Evolutionary conservation across 2,888 invertebrate species (phyloP), one percentile per base, ranked within the genome.

Genomic region (Cephonodes hylas): DNA sequence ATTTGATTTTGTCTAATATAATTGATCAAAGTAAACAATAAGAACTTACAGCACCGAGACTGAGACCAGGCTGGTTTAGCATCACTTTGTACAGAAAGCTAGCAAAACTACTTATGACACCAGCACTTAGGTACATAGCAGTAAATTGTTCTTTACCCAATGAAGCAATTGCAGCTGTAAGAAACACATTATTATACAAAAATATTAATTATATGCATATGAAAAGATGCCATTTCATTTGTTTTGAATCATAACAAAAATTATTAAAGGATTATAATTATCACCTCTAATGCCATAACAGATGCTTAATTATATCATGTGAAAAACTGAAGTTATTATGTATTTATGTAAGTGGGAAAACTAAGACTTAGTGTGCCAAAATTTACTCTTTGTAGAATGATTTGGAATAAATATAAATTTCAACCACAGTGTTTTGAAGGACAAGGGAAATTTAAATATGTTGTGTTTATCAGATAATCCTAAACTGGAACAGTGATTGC

Each of bases 131-230:
- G 87, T 99, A 99, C 81, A 99, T 93, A 0, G 96, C 98, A 68
- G 97, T 83, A 86, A 99, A 98, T 86, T 99, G 98, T 86, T 99
- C 98, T 81, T 95, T 96, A 42, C 98, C 99, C 77, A 98, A 90
- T 27, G 95, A 91, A 46, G 94, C 88, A 25, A 96, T 94, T 46
- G 96, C 96, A 42, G 94, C 95, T 94, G 84, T 65, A 76, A 84
- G 77, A 45, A 42, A 27, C 8, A 8, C 3, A 42, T 48, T 4
- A 34, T 18, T 8, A 15, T 20, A 61, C 13, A 5, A 20, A 7
- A 15, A 23, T 48, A 13, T 23, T 13, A 15, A 25, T 31, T 15
- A 22, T 8, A n/a, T n/a, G 25, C 6, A 7, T n/a, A 31, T 18
- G 15, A 27, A 27, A 23, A 53, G 31, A 15, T 31, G 18, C 18